A percentile compares a stretch with the other conserved stretches of the same genome.
phyloP scores from a whole-genome alignment of 2,113 vertebrate species.

The Nannobrachium achirus region DNA sequence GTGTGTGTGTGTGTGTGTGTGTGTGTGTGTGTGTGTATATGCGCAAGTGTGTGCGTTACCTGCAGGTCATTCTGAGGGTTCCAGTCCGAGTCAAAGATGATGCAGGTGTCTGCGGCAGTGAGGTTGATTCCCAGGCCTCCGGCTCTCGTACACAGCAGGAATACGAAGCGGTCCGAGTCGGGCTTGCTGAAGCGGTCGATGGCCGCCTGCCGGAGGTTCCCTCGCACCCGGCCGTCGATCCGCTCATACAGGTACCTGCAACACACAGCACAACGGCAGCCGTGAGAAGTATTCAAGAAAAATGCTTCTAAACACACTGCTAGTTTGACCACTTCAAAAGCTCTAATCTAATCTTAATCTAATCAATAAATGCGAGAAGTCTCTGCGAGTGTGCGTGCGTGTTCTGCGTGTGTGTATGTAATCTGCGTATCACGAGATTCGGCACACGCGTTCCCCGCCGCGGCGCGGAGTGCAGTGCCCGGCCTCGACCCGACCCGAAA shows the following conservation, averaged over 20 bases:
- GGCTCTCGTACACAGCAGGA: slow-evolving; percentile 95
- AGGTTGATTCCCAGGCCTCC: slow-evolving; percentile 97
- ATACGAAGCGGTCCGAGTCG: slow-evolving; percentile 97
- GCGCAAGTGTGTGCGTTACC: slow-evolving; percentile 71
- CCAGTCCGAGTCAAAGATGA: slow-evolving; percentile 99
- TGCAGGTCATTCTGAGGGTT: slow-evolving; percentile 98
- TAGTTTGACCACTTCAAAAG: too few relatives aligned
- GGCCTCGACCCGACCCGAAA: too few relatives aligned
- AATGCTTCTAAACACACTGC: not conserved
- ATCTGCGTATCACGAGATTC: too few relatives aligned
- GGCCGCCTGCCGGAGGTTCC: slow-evolving; percentile 94
- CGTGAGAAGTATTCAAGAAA: not conserved
- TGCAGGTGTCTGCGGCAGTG: slow-evolving; percentile 97
- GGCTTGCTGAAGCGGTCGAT: slow-evolving; percentile 98
- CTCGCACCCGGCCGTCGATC: slow-evolving; percentile 95
- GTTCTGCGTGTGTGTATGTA: too few relatives aligned
- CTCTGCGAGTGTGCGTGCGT: too few relatives aligned
- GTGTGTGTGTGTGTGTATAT: not conserved
- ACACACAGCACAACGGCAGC: not conserved
- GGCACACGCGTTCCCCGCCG: too few relatives aligned
- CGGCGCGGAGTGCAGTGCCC: too few relatives aligned
- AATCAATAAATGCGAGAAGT: too few relatives aligned
- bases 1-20: too few relatives aligned
- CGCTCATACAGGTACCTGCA: slow-evolving; percentile 94
- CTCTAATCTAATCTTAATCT: too few relatives aligned